Conservation (phyloP, 2,888 invertebrate genomes). For the Hesperia comma region DNA sequence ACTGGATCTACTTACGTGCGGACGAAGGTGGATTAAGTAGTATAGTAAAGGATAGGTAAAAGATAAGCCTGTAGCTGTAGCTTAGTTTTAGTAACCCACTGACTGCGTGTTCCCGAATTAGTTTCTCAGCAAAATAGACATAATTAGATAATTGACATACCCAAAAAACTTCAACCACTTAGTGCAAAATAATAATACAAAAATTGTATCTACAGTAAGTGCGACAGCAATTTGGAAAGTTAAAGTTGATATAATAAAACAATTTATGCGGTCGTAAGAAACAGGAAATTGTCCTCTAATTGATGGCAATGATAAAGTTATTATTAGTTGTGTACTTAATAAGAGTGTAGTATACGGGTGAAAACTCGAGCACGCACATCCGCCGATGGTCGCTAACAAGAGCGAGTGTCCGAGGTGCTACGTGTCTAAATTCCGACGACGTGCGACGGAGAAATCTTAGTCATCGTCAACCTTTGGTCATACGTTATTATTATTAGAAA, state of each 20-base stretch:
- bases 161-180: no score
- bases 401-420: slow-evolving; percentile 25
- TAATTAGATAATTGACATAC: no score
- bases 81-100: neutral
- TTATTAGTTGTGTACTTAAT: slow-evolving; percentile 34
- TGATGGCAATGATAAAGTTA: slow-evolving; percentile 33
- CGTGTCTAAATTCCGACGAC: slow-evolving; percentile 35
- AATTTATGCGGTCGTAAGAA: slow-evolving; percentile 16
- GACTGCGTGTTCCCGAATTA: no score
- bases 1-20: slow-evolving; percentile 14
- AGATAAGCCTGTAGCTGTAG: no score
- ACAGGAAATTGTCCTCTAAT: slow-evolving; percentile 29
- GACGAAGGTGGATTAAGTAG: no score
- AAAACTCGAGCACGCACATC: slow-evolving; percentile 53
- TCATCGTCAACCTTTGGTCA: slow-evolving; percentile 36
- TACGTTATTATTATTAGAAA: slow-evolving; percentile 28
- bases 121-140: no score
- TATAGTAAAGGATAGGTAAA: no score
- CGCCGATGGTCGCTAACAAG: slow-evolving; percentile 35
- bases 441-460: slow-evolving; percentile 43
- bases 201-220: neutral
- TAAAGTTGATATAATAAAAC: slow-evolving; percentile 18
- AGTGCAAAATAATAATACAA: no score
- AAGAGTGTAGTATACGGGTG: slow-evolving; percentile 53
- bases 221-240: neutral